A percentile compares a stretch with the other conserved stretches of the same genome.
These are phyloP conservation scores for Colius striatus DNA, from an alignment of 2,113 vertebrate genomes.

Conservation along the genomic window DNA sequence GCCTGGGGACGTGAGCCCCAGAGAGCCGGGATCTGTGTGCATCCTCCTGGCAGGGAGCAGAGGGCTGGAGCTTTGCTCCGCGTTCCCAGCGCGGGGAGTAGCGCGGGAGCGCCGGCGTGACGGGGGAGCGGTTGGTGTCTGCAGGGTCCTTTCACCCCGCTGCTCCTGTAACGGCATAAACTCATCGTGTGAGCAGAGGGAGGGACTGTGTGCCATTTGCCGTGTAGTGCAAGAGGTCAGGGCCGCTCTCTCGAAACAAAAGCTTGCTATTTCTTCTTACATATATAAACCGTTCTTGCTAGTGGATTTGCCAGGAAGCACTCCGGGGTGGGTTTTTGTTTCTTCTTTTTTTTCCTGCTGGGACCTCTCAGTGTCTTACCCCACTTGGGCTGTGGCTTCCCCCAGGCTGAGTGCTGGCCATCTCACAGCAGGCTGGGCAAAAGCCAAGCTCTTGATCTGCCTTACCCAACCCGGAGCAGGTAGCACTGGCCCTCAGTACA, in stretches of 20 bases:
- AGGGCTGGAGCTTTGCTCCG: not conserved
- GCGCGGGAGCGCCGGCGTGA: not conserved
- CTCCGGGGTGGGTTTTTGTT: not conserved
- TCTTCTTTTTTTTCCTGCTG: not conserved
- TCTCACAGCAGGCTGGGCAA: not conserved
- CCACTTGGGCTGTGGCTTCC: not conserved
- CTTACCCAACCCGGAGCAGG: not conserved
- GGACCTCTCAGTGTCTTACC: not conserved
- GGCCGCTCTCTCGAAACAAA: not conserved
- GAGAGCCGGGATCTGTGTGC: not conserved
- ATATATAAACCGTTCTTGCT: not conserved
- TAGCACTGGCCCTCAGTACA: not conserved
- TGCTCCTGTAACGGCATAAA: not conserved
- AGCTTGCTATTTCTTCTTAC: not conserved
- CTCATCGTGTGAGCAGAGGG: fast-evolving
- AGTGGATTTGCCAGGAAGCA: not conserved
- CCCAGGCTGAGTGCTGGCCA: not conserved
- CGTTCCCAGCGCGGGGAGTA: not conserved
- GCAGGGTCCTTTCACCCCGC: not conserved
- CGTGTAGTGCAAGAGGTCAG: not conserved
- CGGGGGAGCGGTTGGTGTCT: not conserved
- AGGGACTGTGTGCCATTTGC: not conserved
- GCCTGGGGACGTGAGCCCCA: not conserved
- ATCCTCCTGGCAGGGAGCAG: not conserved
- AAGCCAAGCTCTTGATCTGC: fast-evolving